These are phyloP conservation scores for Otus sunia DNA, from an alignment of 2,113 vertebrate genomes.

Conservation along the genomic window DNA sequence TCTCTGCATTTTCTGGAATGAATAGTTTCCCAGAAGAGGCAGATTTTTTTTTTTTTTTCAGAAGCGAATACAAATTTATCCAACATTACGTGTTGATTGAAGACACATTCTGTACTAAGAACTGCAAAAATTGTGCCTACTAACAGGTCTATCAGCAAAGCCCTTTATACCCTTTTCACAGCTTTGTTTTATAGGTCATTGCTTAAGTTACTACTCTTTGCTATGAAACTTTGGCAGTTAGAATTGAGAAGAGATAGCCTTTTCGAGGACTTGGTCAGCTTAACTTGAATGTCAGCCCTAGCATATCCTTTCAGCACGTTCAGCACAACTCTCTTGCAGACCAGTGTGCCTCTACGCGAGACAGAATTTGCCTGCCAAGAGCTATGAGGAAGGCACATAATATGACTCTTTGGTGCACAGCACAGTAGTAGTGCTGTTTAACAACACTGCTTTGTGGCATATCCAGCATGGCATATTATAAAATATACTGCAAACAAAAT, in stretches of 20 bases:
- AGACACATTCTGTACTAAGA: neutral
- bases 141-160: neutral
- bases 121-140: neutral
- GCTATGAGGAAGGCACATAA: neutral
- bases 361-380: neutral
- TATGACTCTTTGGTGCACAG: neutral
- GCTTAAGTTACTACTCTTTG: neutral
- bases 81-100: neutral
- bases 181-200: neutral
- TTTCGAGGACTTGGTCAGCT: neutral
- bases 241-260: neutral
- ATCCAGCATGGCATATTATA: neutral
- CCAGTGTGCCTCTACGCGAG: neutral
- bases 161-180: neutral
- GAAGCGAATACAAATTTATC: neutral
- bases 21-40: constrained; percentile 18
- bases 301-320: neutral
- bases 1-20: neutral
- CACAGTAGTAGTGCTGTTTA: neutral
- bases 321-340: neutral
- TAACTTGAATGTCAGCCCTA: neutral
- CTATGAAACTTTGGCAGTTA: neutral
- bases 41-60: neutral
- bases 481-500: neutral
- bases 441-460: neutral